Evolutionary conservation across 1,140 invertebrate species (phyloP).

Genomic region (Cydia amplana): DNA sequence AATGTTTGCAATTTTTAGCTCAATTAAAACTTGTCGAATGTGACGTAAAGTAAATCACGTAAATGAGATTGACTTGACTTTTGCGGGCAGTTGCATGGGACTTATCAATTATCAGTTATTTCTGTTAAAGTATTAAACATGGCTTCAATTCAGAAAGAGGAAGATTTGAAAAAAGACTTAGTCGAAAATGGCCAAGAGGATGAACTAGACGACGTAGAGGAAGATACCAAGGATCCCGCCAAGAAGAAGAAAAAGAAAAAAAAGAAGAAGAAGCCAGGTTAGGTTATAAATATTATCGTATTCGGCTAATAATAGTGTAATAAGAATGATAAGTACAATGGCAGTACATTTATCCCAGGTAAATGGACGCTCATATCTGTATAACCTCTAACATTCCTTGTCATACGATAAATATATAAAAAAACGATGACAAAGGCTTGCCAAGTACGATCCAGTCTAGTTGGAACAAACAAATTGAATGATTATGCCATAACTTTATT

Average conservation of each 20-base stretch:
- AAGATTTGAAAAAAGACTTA: conserved; percentile 58
- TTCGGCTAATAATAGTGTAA: conserved; percentile 33
- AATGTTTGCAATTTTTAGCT: not conserved
- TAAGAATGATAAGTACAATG: conserved; percentile 16
- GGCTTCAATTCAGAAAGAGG: conserved; percentile 69
- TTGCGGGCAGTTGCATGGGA: conserved; percentile 39
- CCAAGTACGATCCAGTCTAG: not conserved
- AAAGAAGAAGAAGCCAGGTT: conserved; percentile 87
- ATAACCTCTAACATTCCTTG: conserved; percentile 10
- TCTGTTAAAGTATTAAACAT: conserved; percentile 45
- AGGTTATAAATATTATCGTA: conserved; percentile 39
- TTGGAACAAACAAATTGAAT: conserved; percentile 24
- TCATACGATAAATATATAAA: not conserved
- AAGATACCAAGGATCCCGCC: conserved; percentile 79
- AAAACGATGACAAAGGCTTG: not conserved
- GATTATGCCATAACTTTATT: not conserved
- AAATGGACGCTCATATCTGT: not conserved
- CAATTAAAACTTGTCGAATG: not conserved
- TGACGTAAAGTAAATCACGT: not conserved
- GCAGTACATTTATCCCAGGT: not conserved
- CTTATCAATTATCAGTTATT: conserved; percentile 33
- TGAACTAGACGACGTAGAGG: conserved; percentile 76
- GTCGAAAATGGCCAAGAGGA: conserved; percentile 65
- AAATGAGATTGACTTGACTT: conserved; percentile 31
- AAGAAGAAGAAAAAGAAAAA: conserved; percentile 88